Base-by-base conservation (phyloP, 2,888 invertebrate genomes). In the Onchidella celtica region DNA sequence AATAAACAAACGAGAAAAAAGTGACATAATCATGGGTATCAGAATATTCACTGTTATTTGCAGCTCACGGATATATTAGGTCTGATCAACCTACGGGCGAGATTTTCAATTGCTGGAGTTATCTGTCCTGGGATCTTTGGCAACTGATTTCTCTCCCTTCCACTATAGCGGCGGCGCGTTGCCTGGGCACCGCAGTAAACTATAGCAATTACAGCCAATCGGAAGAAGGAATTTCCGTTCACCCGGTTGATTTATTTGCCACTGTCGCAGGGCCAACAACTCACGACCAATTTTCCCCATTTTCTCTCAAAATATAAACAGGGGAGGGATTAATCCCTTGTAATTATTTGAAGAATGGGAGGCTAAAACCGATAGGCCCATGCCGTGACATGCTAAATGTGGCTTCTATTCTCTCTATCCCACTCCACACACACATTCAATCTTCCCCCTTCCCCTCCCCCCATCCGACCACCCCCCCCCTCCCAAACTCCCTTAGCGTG, bases 161-260 rank as follows among this genome's bases (percentile, higher is more conserved):
- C 11, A 17, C 6, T 9, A 2, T 24, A 9, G 3, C 40, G n/a
- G 40, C 3, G n/a, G n/a, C n/a, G 32, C 24, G 24, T n/a, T 68
- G 11, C 17, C 55, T 47, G 3, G 57, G n/a, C 36, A 34, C 63
- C 57, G 9, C 57, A n/a, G 77, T 32, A 75, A 75, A 75, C 24
- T 17, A 55, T 40, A 29, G 29, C 75, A 63, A 75, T 75, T 75
- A 75, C 75, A 75, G 63, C 75, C 75, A 75, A 75, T 75, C 75
- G 75, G 75, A 75, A 75, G 75, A 65, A 29, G 24, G 75, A 36
- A 65, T 75, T 75, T 75, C 63, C 75, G 77, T 32, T 77, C 14
- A 34, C 40, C 68, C 14, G 24, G 66, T 55, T 77, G 77, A 77
- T 77, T 77, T 77, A 77, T 77, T 68, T 77, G 55, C 55, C 57